Evolutionary conservation across 2,888 invertebrate genomes (phyloP), one percentile per base, ranked within the genome.

Genomic region (Trisateles emortualis): DNA sequence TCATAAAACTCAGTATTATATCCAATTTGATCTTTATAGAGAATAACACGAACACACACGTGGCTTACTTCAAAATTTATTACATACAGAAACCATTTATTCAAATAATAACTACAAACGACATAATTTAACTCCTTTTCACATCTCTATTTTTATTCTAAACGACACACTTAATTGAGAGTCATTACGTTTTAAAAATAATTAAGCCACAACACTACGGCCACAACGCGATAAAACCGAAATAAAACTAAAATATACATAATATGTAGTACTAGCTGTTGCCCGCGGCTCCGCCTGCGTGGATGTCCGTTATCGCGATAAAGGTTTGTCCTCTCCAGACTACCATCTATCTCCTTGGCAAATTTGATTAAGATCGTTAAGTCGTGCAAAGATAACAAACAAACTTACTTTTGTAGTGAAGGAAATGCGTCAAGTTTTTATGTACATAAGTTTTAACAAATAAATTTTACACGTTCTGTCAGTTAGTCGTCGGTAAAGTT

Each of bases 151-250:
- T 63, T 53, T 24, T 30, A 26, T 36, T 33, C 30, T 4, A 45
- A 46, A 40, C 29, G 38, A 40, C 52, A 52, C 49, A 13, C 55
- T 57, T 36, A 51, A 55, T 33, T 41, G 36, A 24, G 30, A 5
- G 29, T 5, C 36, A 41, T 35, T 35, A 19, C 1, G 17, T 58
- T 58, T 48, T 38, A 49, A 52, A 42, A 40, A 9, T 40, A 40
- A 22, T 26, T 26, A 6, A 26, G 8, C 1, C 26, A 26, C 8
- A 26, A 5, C 5, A 3, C 19, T 3, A 26, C 9, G 26, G 8
- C 3, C 5, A 3, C 19, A 19, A 26, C 9, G 26, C 4, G 4
- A 26, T 26, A 26, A 26, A 26, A 26, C 26, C 1, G 5, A 32
- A 33, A 33, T 33, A 33, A 33, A 14, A 13, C 8, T 3, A 1